Conservation (phyloP, 2,888 invertebrate genomes). For the Sepiola atlantica region DNA sequence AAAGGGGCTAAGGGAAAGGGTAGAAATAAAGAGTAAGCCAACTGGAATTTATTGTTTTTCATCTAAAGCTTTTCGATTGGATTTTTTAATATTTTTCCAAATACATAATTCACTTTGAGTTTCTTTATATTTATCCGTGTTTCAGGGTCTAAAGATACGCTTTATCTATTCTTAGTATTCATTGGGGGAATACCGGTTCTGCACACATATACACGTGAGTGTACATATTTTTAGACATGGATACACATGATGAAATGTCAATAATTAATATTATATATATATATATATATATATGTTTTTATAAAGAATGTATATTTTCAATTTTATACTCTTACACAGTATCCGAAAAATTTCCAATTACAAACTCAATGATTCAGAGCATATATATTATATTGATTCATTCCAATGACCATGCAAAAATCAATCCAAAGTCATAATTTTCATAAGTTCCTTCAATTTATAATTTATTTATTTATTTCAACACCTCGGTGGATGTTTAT, state of each 20-base stretch:
- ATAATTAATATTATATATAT: background rate
- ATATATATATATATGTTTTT: background rate
- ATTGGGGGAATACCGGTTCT: background rate
- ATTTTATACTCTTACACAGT: no score
- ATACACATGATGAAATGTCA: background rate
- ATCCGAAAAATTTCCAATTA: no score
- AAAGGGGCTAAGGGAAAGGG: background rate
- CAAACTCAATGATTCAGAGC: no score
- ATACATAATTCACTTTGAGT: background rate
- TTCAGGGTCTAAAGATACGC: background rate
- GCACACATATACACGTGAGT: background rate
- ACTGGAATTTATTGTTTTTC: slow-evolving; percentile 8
- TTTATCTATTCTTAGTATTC: background rate
- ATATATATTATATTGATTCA: no score
- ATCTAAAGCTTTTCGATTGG: background rate
- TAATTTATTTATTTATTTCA: no score
- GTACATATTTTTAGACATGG: background rate
- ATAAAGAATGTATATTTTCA: no score
- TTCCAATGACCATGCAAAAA: no score
- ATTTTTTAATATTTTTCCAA: background rate
- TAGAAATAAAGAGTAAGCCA: background rate
- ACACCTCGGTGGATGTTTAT: no score
- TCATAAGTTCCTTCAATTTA: no score
- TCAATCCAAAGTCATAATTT: no score
- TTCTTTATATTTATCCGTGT: background rate